These are phyloP conservation scores for Lamprotornis superbus DNA, from an alignment of 2,113 vertebrate species.

Conservation along the genomic window DNA sequence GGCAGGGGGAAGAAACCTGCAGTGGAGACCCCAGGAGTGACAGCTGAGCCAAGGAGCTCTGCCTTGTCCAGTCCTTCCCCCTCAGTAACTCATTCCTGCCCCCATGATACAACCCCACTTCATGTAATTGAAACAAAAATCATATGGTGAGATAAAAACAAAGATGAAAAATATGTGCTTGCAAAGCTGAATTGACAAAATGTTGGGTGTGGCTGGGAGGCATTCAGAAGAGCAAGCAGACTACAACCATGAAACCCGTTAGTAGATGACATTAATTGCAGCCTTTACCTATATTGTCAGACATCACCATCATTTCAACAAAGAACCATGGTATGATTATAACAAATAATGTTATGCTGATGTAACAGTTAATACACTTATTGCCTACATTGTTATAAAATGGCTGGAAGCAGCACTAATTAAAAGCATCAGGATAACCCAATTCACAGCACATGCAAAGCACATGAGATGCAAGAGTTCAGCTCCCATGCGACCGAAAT, in stretches of 20 bases:
- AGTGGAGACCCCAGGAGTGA: neutral
- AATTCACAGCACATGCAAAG: slow-evolving; percentile 55
- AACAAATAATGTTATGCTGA: slow-evolving; percentile 61
- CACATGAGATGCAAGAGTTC: slow-evolving; percentile 35
- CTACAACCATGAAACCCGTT: slow-evolving; percentile 57
- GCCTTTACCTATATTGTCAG: slow-evolving; percentile 56
- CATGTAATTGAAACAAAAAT: neutral
- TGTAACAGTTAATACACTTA: slow-evolving; percentile 64
- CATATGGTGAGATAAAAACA: slow-evolving; percentile 19
- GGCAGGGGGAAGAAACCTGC: neutral
- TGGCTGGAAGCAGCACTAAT: slow-evolving; percentile 60
- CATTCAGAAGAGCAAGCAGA: slow-evolving; percentile 61
- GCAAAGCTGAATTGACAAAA: slow-evolving; percentile 54
- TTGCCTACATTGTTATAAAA: slow-evolving; percentile 34
- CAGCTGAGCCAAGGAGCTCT: neutral
- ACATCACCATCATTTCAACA: slow-evolving; percentile 46
- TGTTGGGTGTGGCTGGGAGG: slow-evolving; percentile 29
- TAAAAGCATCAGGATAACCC: slow-evolving; percentile 50
- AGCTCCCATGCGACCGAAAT: neutral
- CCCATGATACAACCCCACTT: neutral
- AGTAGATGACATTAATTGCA: slow-evolving; percentile 74
- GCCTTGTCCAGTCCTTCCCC: neutral
- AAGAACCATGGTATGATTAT: slow-evolving; percentile 40
- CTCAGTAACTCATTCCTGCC: neutral
- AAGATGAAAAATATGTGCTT: slow-evolving; percentile 51